phyloP scores from a whole-genome alignment of 2,797 vertebrate species.

The Monodelphis domestica region DNA sequence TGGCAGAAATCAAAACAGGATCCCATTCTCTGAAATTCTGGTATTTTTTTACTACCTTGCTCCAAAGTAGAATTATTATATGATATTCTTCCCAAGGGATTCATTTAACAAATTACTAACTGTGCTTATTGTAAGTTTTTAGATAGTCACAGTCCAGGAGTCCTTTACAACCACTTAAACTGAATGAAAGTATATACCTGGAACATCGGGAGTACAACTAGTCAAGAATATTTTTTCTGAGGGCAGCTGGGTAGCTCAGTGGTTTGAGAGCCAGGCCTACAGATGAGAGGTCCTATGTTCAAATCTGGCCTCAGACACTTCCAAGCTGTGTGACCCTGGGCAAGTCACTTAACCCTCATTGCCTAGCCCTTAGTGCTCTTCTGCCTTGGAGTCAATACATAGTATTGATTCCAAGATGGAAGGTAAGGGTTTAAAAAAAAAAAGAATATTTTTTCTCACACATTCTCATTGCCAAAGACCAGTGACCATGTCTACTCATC shows the following conservation, averaged over 20 bases:
- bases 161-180: background rate
- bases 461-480: slow-evolving; percentile 60
- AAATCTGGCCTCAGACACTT: too few species aligned
- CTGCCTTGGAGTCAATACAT: too few species aligned
- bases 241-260: too few species aligned
- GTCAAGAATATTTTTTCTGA: background rate
- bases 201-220: slow-evolving; percentile 17
- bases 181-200: slow-evolving; percentile 47
- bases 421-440: too few species aligned
- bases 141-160: background rate
- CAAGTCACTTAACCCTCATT: too few species aligned
- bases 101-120: background rate
- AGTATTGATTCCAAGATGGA: too few species aligned
- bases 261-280: too few species aligned
- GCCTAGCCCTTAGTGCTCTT: too few species aligned
- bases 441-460: too few species aligned
- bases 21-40: background rate
- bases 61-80: background rate
- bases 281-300: too few species aligned
- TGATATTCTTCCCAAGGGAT: background rate
- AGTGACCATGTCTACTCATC: slow-evolving; percentile 53
- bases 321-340: too few species aligned
- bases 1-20: background rate
- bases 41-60: background rate
- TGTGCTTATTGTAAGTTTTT: background rate